Conservation (phyloP, 2,113 vertebrate genomes). For the Smithornis capensis region DNA sequence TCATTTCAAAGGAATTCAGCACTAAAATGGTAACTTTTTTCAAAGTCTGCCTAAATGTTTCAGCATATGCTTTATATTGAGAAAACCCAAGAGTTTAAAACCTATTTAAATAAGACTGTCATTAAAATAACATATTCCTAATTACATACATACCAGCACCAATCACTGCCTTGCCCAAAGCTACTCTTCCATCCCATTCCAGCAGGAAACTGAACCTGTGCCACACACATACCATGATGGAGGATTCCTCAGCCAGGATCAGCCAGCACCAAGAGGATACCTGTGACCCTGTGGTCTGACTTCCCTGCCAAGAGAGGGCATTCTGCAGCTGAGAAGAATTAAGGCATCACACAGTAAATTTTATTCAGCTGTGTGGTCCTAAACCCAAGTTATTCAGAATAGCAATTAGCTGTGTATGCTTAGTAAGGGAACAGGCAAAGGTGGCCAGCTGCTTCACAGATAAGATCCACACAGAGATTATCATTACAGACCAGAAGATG, state of each 20-base stretch:
- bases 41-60: neutral
- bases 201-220: neutral
- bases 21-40: neutral
- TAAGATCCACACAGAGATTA: conserved; percentile 52
- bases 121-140: neutral
- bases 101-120: neutral
- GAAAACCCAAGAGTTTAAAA: neutral
- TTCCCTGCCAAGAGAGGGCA: conserved; percentile 5
- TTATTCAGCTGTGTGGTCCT: neutral
- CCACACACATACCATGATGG: fast-evolving
- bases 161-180: neutral
- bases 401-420: conserved; percentile 59
- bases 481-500: conserved; percentile 18
- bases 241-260: neutral
- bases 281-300: neutral
- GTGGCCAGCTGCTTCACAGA: conserved; percentile 62
- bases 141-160: neutral
- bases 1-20: neutral
- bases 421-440: conserved; percentile 41
- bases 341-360: neutral
- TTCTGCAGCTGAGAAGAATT: conserved; percentile 10
- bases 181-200: neutral
- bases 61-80: neutral
- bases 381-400: conserved; percentile 38
- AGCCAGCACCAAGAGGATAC: neutral